A percentile compares a stretch with the other conserved stretches of the same genome.
Evolutionary conservation across 35 echinoderm and acorn worm genomes (phyloP).

Genomic region (Diadema setosum): DNA sequence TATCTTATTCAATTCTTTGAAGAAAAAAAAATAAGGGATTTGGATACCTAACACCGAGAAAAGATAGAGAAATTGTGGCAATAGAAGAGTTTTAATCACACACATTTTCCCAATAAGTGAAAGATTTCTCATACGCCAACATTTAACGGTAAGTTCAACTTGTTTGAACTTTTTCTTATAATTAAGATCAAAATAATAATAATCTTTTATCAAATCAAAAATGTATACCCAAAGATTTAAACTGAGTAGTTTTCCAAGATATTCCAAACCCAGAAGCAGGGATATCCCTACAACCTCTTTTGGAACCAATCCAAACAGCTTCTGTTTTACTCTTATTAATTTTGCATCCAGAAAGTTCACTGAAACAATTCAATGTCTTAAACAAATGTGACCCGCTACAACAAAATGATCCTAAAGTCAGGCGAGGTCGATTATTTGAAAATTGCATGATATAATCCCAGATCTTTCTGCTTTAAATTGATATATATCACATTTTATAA

Average conservation of each 20-base stretch:
- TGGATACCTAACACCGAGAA: not conserved
- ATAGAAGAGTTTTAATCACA: constrained; percentile 7
- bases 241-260: not conserved
- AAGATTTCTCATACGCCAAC: too few relatives aligned
- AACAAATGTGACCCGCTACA: too few relatives aligned
- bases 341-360: constrained; percentile 4
- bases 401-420: too few relatives aligned
- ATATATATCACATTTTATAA: too few relatives aligned
- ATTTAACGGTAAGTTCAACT: constrained; percentile 1
- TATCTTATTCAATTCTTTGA: not conserved
- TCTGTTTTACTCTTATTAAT: constrained; percentile 8
- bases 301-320: constrained; percentile 12
- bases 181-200: constrained; percentile 9
- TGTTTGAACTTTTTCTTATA: constrained; percentile 17
- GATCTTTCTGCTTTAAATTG: too few relatives aligned
- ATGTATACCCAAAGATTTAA: not conserved
- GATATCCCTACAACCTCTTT: not conserved
- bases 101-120: not conserved
- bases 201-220: not conserved
- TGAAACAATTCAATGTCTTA: not conserved
- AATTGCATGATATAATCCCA: too few relatives aligned
- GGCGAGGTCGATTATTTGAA: too few relatives aligned
- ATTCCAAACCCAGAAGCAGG: too few relatives aligned
- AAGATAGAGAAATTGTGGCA: not conserved
- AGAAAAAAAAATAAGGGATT: not conserved